Conservation (phyloP, 2,888 invertebrate genomes). For the Phasia obesa region DNA sequence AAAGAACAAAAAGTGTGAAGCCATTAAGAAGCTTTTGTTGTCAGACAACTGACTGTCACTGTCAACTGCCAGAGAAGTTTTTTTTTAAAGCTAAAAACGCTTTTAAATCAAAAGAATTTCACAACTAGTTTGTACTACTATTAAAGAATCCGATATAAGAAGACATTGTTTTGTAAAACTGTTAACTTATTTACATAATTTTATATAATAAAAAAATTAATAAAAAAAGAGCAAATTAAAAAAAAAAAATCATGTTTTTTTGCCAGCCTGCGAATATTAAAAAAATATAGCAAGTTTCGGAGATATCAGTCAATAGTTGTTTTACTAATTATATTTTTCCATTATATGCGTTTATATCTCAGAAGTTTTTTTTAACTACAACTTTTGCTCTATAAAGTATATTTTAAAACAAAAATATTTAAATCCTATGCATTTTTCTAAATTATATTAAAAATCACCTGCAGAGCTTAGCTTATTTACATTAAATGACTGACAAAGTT, state of each 20-base stretch:
- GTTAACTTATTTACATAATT: neutral
- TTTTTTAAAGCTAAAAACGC: neutral
- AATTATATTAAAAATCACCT: constrained; percentile 1
- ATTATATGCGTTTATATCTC: neutral
- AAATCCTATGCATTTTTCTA: constrained; percentile 3
- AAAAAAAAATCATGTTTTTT: neutral
- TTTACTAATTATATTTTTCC: neutral
- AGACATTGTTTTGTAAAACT: neutral
- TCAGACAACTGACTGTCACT: neutral
- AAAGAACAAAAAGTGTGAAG: neutral
- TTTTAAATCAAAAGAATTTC: neutral
- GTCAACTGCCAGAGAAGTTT: constrained; percentile 15
- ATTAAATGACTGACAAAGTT: constrained; percentile 22
- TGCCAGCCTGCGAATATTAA: neutral
- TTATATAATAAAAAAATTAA: neutral
- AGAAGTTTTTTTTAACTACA: neutral
- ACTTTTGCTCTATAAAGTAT: neutral
- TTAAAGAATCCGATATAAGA: neutral
- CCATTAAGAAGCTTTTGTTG: neutral
- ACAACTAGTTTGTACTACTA: neutral
- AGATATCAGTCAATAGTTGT: neutral
- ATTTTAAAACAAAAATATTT: too few species aligned
- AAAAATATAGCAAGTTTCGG: constrained; percentile 6
- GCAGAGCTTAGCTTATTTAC: neutral
- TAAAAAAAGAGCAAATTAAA: neutral